These are phyloP conservation scores for Natrix natrix DNA, from an alignment of 2,797 vertebrate genomes.

Conservation along the genomic window DNA sequence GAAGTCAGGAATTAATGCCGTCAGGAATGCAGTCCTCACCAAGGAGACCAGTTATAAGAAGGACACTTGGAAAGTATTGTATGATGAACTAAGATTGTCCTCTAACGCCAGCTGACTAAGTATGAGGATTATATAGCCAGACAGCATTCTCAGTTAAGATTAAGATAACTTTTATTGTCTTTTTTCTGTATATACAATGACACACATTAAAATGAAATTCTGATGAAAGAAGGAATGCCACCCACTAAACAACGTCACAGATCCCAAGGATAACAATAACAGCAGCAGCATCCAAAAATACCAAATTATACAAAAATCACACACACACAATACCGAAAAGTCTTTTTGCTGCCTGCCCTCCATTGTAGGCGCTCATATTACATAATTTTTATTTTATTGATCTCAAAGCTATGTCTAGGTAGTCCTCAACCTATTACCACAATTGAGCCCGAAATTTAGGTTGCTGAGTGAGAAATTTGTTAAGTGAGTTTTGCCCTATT, in stretches of 20 bases:
- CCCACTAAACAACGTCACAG: too few species aligned
- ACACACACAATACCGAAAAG: background rate
- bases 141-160: background rate
- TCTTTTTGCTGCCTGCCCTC: background rate
- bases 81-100: background rate
- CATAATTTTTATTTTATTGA: background rate
- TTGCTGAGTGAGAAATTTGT: too few species aligned
- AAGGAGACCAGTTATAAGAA: background rate
- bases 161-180: too few species aligned
- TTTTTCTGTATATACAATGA: too few species aligned
- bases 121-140: background rate
- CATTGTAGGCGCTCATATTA: background rate
- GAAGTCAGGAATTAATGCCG: background rate
- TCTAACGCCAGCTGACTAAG: background rate
- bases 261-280: background rate
- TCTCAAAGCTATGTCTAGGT: background rate
- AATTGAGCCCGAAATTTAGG: too few species aligned
- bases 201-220: too few species aligned
- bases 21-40: background rate
- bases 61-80: background rate
- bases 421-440: too few species aligned
- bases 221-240: too few species aligned
- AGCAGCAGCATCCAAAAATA: background rate
- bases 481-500: too few species aligned
- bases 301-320: background rate